These are phyloP conservation scores for Tinea pellionella DNA, from an alignment of 2,888 invertebrate species.

Conservation along the genomic window DNA sequence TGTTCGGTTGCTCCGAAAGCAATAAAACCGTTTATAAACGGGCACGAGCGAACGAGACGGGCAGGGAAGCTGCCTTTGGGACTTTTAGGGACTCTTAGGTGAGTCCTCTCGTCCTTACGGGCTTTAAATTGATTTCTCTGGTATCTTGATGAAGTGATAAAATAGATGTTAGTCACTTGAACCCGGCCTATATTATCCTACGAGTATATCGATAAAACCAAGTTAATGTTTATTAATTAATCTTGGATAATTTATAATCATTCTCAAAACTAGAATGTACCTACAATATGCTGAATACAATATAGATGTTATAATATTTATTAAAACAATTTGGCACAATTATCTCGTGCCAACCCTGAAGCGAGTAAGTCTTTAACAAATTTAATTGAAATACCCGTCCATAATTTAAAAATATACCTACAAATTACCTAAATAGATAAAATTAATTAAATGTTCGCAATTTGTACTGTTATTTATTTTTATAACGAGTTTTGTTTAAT, in stretches of 20 bases:
- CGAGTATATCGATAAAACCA: conserved; percentile 22
- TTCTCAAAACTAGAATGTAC: not conserved
- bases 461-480: not conserved
- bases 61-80: conserved; percentile 63
- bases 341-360: conserved; percentile 25
- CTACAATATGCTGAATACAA: not conserved
- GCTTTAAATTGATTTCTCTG: conserved; percentile 58
- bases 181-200: conserved; percentile 18
- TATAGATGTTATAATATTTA: too few relatives aligned
- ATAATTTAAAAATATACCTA: conserved; percentile 17
- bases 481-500: too few relatives aligned
- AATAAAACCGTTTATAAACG: conserved; percentile 71
- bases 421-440: not conserved
- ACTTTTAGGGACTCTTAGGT: conserved; percentile 66
- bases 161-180: conserved; percentile 27
- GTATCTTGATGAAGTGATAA: conserved; percentile 60
- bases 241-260: not conserved
- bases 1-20: conserved; percentile 71
- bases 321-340: not conserved
- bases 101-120: conserved; percentile 50
- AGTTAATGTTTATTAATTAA: conserved; percentile 15
- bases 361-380: conserved; percentile 30
- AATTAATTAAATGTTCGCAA: not conserved
- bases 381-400: conserved; percentile 36
- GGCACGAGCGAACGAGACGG: conserved; percentile 67